Evolutionary conservation across 53 echinoderm and acorn worm genomes (phyloP).

Genomic region (Hippasteria phrygiana): DNA sequence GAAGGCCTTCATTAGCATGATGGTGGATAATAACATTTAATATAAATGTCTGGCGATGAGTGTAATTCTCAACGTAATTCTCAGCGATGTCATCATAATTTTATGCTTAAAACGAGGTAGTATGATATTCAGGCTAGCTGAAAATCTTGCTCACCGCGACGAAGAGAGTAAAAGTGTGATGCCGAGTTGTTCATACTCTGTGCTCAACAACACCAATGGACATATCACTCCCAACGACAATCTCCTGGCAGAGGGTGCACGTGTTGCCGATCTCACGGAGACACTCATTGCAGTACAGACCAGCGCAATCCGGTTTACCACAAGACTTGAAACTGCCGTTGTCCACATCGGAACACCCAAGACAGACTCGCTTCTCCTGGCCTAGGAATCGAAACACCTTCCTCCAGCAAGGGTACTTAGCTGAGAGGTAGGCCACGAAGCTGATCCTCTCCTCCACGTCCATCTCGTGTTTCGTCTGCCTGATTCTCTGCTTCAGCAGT

Average conservation of each 20-base stretch:
- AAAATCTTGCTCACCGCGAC: too few relatives aligned
- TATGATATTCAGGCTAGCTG: too few relatives aligned
- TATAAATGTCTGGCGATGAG: too few relatives aligned
- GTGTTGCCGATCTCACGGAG: conserved; percentile 61
- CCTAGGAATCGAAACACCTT: conserved; percentile 73
- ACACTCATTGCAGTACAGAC: conserved; percentile 69
- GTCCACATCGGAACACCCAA: conserved; percentile 79
- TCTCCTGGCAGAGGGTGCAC: conserved; percentile 66
- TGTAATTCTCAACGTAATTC: too few relatives aligned
- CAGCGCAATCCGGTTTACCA: conserved; percentile 56
- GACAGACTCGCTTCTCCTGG: conserved; percentile 66
- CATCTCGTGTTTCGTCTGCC: conserved; percentile 75
- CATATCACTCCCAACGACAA: conserved; percentile 44
- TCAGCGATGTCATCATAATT: too few relatives aligned
- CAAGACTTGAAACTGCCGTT: conserved; percentile 72
- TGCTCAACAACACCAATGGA: conserved; percentile 54
- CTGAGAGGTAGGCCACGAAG: conserved; percentile 74
- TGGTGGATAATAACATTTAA: too few relatives aligned
- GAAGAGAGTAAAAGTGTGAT: too few relatives aligned
- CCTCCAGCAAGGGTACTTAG: conserved; percentile 72
- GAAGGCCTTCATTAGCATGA: too few relatives aligned
- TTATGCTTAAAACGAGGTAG: too few relatives aligned
- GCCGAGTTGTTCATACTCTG: conserved; percentile 14
- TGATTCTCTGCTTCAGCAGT: conserved; percentile 71
- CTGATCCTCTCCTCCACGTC: conserved; percentile 75